Base-by-base conservation (phyloP, 2,888 invertebrate genomes). In the Drosophila mulleri region DNA sequence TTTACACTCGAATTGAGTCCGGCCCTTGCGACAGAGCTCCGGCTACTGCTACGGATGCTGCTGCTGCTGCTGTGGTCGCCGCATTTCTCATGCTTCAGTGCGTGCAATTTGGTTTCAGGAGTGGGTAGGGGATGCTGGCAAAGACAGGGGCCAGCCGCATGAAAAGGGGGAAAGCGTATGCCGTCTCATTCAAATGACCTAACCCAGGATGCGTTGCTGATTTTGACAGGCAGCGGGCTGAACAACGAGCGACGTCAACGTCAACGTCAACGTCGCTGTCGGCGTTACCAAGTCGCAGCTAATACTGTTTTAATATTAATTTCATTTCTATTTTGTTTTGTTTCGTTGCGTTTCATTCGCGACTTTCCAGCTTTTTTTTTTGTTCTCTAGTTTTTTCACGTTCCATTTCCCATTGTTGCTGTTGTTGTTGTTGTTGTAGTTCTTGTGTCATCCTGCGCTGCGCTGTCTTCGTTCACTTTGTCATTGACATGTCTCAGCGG, bases 1-100 rank as follows among this genome's bases (percentile, higher is more conserved):
- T 85, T 90, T 83, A 90, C 84, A 86, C 84, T 86, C 81, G 90
- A 88, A 83, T 90, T 90, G 89, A 88, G 83, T 85, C 67, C 88
- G 70, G 67, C 62, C 62, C 20, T 41, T 45, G 45, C 3, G 35
- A 18, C 32, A 50, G 35, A 29, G 64, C 57, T 58, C 64, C 65
- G 68, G 48, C 78, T 61, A 29, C 52, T 47, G 45, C 29, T 48
- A 29, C 16, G 52, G 68, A 44, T 45, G 58, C 42, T 67, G 63
- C 37, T 63, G 71, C 16, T 45, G 3, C 42, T 12, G 39, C 71
- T 57, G 23, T 50, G 82, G 80, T 76, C 82, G 75, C 59, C 82
- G 83, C 83, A 86, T 86, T 90, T 88, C 86, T 88, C 73, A 83
- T 80, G 90, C 85, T 82, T 85, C 75, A 88, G 72, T 90, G 89